Percentiles rank a stretch among this genome's conserved stretches.
Evolutionary conservation across 64 coral and sea anemone genomes (phyloP).

Genomic region (Porites lutea): DNA sequence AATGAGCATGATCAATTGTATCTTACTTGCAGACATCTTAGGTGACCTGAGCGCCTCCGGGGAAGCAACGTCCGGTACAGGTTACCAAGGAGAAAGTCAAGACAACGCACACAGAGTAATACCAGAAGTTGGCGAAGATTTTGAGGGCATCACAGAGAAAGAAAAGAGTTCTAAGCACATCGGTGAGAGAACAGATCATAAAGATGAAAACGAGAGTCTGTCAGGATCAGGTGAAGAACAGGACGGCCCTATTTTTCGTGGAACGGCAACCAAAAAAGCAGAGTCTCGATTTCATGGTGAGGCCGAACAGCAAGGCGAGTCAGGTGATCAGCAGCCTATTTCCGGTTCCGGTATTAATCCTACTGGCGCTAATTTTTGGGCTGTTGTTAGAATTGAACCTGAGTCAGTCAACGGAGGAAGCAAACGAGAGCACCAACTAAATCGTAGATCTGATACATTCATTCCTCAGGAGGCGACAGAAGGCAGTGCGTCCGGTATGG

Average conservation of each 20-base stretch:
- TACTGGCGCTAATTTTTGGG: slow-evolving; percentile 44
- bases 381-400: slow-evolving; percentile 42
- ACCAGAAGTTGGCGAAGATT: slow-evolving; percentile 9
- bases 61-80: neutral
- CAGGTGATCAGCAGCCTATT: slow-evolving; percentile 27
- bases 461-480: neutral
- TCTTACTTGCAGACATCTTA: neutral
- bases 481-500: neutral
- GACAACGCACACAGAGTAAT: neutral
- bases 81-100: neutral
- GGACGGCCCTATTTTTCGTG: slow-evolving; percentile 3
- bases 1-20: neutral
- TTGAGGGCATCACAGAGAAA: neutral
- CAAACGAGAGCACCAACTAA: slow-evolving; percentile 14
- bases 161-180: neutral
- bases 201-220: neutral
- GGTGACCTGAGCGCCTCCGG: neutral
- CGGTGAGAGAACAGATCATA: neutral
- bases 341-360: slow-evolving; percentile 42
- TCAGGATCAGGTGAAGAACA: slow-evolving; percentile 15
- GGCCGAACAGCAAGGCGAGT: neutral
- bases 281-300: slow-evolving; percentile 15
- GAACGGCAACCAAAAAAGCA: neutral
- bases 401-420: neutral
- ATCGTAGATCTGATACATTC: slow-evolving; percentile 15